phyloP scores from a whole-genome alignment of 53 echinoderm and acorn worm species.

The Antedon mediterranea region DNA sequence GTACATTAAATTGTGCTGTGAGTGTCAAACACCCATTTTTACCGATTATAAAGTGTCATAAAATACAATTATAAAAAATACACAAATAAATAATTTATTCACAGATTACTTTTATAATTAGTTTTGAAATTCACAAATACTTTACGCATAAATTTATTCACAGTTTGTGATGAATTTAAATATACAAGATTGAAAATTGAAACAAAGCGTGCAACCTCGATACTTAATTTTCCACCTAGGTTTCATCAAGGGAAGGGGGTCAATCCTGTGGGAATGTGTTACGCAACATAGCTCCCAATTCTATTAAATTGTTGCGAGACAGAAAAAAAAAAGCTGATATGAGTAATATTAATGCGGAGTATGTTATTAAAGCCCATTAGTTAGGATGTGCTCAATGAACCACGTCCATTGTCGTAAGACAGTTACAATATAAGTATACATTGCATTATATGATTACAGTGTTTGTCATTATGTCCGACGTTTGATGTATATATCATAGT shows the following conservation, averaged over 20 bases:
- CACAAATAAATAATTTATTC: too few relatives aligned
- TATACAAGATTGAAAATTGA: not conserved
- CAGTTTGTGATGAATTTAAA: not conserved
- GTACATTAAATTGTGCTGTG: too few relatives aligned
- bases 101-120: too few relatives aligned
- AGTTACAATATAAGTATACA: not conserved
- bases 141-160: not conserved
- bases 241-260: not conserved
- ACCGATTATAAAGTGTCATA: too few relatives aligned
- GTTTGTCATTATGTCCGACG: not conserved
- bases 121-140: too few relatives aligned
- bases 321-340: not conserved
- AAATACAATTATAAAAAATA: too few relatives aligned
- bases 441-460: not conserved
- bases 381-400: not conserved
- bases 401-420: not conserved
- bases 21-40: too few relatives aligned
- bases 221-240: not conserved
- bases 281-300: not conserved
- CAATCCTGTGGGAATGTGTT: not conserved
- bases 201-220: not conserved
- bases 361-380: too few relatives aligned
- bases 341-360: not conserved
- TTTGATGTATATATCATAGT: not conserved
- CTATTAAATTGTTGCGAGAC: not conserved